Percentiles rank a stretch among this genome's conserved stretches.
Evolutionary conservation across 30 jellyfish, hydroid and myxozoan genomes (phyloP).

Genomic region (Aurelia aurita): DNA sequence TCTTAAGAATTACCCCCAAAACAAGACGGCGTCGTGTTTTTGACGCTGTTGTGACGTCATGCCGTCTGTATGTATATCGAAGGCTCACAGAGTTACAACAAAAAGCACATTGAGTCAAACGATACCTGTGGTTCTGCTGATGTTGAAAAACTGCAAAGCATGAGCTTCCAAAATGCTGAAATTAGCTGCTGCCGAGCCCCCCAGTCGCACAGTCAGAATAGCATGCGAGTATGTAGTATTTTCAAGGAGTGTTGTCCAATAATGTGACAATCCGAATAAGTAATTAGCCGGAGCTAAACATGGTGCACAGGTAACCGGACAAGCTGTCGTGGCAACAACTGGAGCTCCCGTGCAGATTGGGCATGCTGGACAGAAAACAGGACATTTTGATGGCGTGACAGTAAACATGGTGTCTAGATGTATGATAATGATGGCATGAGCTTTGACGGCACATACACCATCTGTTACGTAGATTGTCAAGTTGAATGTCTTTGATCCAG

Average conservation of each 20-base stretch:
- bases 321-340: slow-evolving; percentile 17
- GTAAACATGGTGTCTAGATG: slow-evolving; percentile 73
- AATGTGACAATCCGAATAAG: slow-evolving; percentile 63
- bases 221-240: slow-evolving; percentile 48
- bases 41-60: too few relatives aligned
- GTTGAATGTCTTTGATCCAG: slow-evolving; percentile 61
- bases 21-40: too few relatives aligned
- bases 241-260: slow-evolving; percentile 45
- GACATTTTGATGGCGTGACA: slow-evolving; percentile 70
- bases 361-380: slow-evolving; percentile 64
- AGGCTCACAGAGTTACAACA: too few relatives aligned
- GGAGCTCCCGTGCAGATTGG: slow-evolving; percentile 62
- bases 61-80: too few relatives aligned
- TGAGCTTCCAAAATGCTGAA: slow-evolving; percentile 60
- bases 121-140: slow-evolving; percentile 83
- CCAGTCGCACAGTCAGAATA: slow-evolving; percentile 38
- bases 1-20: too few relatives aligned
- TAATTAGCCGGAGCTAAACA: slow-evolving; percentile 62
- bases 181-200: slow-evolving; percentile 71
- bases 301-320: slow-evolving; percentile 52
- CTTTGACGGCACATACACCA: slow-evolving; percentile 72
- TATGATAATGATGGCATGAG: slow-evolving; percentile 47
- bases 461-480: slow-evolving; percentile 76
- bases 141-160: slow-evolving; percentile 59
- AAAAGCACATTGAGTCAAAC: neutral